Evolutionary conservation across 2,797 vertebrate species (phyloP), one percentile per base, ranked within the genome.

Genomic region (Leptodactylus fallax): DNA sequence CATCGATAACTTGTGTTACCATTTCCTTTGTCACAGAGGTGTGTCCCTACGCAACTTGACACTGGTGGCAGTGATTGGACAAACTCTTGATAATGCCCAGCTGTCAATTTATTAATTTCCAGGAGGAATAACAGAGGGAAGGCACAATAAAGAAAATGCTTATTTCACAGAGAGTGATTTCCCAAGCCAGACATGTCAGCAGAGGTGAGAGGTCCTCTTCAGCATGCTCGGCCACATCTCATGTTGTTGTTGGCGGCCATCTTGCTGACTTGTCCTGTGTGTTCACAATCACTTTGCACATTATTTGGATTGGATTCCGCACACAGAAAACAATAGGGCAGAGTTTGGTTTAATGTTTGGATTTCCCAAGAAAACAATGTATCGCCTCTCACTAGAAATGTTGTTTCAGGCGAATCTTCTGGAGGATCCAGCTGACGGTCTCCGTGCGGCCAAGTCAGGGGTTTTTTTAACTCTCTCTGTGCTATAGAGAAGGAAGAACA

Each of bases 401-500:
- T 83, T 72, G 25, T 83, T 83, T 56, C 51, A 83, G 67, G 53
- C 49, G 53, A 72, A 83, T 19, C 81, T 83, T 69, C 17, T 61
- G 60, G 27, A 63, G 63, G 17, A 82, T 27, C 49, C 25, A n/a
- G 14, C 45, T 17, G 45, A 61, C 63, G 79, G 45, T 36, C 25
- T 58, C 19, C n/a, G 6, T 6, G 60, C 27, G 1, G n/a, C 25
- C 17, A 19, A 8, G 21, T 36, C 36, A 3, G 16, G 36, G 56
- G 27, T 6, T 72, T 14, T 36, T 61, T 87, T 83, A 87, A 78
- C 86, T 72, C 86, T 83, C 61, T 23, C 27, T 11, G 16, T n/a
- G 27, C 49, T 6, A 14, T 3, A 12, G 13, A 7, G 83, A 11
- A 65, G 9, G 23, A 53, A 87, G 79, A 16, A 14, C 80, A 83